These are phyloP conservation scores for Oxyura jamaicensis DNA, from an alignment of 2,113 vertebrate genomes.

Conservation along the genomic window DNA sequence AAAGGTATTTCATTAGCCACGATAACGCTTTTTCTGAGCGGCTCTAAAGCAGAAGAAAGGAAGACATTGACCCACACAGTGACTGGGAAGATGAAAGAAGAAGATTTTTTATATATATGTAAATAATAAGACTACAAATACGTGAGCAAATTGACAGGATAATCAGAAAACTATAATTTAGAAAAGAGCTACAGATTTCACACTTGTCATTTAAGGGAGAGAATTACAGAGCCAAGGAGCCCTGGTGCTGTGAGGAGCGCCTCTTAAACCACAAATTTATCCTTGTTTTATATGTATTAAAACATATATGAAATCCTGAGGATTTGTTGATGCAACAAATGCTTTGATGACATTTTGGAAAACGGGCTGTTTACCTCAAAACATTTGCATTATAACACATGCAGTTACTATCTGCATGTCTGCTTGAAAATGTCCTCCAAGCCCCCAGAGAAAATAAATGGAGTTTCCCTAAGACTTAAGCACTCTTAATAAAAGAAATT, in stretches of 20 bases:
- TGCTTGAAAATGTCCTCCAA: constrained; percentile 5
- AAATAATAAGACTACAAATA: not conserved
- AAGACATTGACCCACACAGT: not conserved
- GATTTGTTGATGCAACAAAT: constrained; percentile 30
- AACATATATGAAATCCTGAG: not conserved
- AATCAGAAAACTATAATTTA: not conserved
- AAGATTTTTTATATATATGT: not conserved
- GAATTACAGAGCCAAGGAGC: not conserved
- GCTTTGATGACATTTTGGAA: constrained; percentile 41
- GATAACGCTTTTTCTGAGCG: not conserved
- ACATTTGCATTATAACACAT: constrained; percentile 15
- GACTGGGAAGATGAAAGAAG: not conserved
- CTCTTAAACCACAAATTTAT: not conserved
- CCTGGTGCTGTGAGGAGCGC: not conserved
- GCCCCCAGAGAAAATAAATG: constrained; percentile 37
- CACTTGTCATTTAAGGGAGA: not conserved
- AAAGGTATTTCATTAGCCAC: fast-evolving
- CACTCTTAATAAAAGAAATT: constrained; percentile 1
- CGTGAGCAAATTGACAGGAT: not conserved
- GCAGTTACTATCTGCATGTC: not conserved
- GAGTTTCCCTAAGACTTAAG: constrained; percentile 6
- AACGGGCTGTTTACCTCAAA: constrained; percentile 34
- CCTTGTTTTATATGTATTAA: not conserved
- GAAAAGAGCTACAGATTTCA: not conserved
- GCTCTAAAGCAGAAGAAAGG: not conserved